Evolutionary conservation across 2,888 invertebrate genomes (phyloP).

Genomic region (Campopleginae sp.): DNA sequence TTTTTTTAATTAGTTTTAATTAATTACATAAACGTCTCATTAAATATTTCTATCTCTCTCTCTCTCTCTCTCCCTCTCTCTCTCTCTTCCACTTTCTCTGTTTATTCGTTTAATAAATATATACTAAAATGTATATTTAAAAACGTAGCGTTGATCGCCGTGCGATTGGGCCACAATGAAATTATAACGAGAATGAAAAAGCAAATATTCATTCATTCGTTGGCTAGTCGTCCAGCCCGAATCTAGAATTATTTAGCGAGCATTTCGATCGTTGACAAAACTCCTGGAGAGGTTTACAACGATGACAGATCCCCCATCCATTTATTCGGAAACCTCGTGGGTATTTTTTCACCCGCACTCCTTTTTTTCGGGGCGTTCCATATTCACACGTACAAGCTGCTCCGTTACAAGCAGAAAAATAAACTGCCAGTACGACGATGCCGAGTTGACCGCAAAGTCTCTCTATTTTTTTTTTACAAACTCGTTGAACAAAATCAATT

Average conservation of each 20-base stretch:
- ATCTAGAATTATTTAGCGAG: slow-evolving; percentile 42
- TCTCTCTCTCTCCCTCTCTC: slow-evolving; percentile 42
- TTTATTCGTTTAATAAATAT: slow-evolving; percentile 36
- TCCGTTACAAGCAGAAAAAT: slow-evolving; percentile 29
- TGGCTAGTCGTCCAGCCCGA: slow-evolving; percentile 48
- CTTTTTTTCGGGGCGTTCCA: slow-evolving; percentile 53
- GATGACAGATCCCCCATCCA: background rate
- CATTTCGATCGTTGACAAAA: slow-evolving; percentile 42
- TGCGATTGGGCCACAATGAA: slow-evolving; percentile 51
- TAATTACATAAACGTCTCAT: slow-evolving; percentile 16
- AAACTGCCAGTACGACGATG: slow-evolving; percentile 65
- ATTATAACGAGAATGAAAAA: slow-evolving; percentile 22
- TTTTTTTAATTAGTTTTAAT: slow-evolving; percentile 42
- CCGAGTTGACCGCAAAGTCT: slow-evolving; percentile 39
- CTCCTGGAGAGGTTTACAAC: slow-evolving; percentile 36
- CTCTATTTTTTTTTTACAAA: slow-evolving; percentile 36
- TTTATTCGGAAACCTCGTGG: slow-evolving; percentile 42
- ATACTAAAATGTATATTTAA: slow-evolving; percentile 35
- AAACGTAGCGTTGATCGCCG: slow-evolving; percentile 58
- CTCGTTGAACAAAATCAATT: background rate
- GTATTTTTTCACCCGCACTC: slow-evolving; percentile 69
- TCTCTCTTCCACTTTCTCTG: slow-evolving; percentile 32
- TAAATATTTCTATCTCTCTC: slow-evolving; percentile 34
- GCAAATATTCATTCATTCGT: background rate
- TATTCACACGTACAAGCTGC: slow-evolving; percentile 39